Base-by-base conservation (phyloP, 2,888 invertebrate species). In the Lathronympha strigana region DNA sequence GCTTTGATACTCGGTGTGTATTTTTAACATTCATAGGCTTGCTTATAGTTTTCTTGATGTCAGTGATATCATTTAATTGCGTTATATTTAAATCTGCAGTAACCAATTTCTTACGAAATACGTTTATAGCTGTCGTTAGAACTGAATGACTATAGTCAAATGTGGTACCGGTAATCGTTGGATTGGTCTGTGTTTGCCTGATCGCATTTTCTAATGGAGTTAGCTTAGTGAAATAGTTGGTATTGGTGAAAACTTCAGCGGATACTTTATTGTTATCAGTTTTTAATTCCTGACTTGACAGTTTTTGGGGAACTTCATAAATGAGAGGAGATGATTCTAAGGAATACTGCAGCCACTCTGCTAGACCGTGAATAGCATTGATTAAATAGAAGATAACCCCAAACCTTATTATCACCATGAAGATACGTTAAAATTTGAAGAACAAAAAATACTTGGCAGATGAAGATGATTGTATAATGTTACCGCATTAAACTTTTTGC, bases 191-290 rank as follows among this genome's bases (percentile, higher is more conserved):
- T 76, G 79, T 69, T 51, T 79, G 79, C 40, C 84, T 71, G 64
- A 69, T 76, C 8, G 76, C 69, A 63, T 82, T 75, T 68, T 84
- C 79, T 72, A 76, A 75, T 25, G 79, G 69, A 17, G 81, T 80
- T 38, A 82, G 71, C 25, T 79, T 76, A 5, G 76, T 70, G 47
- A 88, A 83, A 68, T 77, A 81, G 50, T 83, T 80, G 70, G 85
- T 81, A 51, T 84, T 76, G 38, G 70, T 69, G 1, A 78, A 72
- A 64, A 78, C 82, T 40, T 84, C 78, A 62, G 71, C 75, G 25
- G 45, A 36, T 36, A 51, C 45, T 15, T 36, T 36, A 21, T 63
- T 8, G 15, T 28, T 43, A n/a, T 36, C 19, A 9, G 31, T 25
- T 69, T 88, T 86, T 53, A 88, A 28, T 21, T 31, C 57, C n/a